Base-by-base conservation (phyloP, 1,140 invertebrate genomes). In the Temnothorax longispinosus region DNA sequence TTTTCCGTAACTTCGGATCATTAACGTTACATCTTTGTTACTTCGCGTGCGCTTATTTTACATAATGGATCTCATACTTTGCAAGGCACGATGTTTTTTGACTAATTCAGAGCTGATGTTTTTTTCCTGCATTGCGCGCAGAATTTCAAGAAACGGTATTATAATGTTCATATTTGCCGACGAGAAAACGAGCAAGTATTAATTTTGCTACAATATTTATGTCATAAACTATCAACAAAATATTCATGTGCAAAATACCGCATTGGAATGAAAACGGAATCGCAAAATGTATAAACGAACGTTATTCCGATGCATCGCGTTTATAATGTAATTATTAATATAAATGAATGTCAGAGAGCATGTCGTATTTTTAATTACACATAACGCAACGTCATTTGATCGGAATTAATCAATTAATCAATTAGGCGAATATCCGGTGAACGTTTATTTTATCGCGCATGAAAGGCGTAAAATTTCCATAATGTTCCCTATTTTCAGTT, bases 331-430 rank as follows among this genome's bases (percentile, higher is more conserved):
- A n/a, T 10, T 69, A 71, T 71, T 81, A 71, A 81, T 81, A 81
- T 56, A 71, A 81, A 81, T 71, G 64, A 81, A 81, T 81, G 78
- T 71, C 65, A 81, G 35, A 81, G 65, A 81, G 78, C 38, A 56
- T 7, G 21, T 38, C 21, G 38, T 81, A 81, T 81, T 81, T 81
- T 81, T 81, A 81, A 81, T 81, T 81, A 81, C 50, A 54, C 64
- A 27, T 81, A 81, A 71, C 47, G 77, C 62, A 80, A 69, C 64
- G 78, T 38, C 78, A 71, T 71, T 81, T 81, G 64, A 81, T 81
- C 21, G 78, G 78, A 71, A 71, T 71, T 54, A 71, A 81, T 81
- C 38, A 76, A 76, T 76, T 76, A 81, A 81, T 71, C 78, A 81
- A 71, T 81, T 81, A 71, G 65, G 47, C 65, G 65, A 56, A 81